A percentile compares a stretch with the other conserved stretches of the same genome.
These are phyloP conservation scores for Poeciliopsis infans DNA, from an alignment of 2,797 vertebrate genomes.

Conservation along the genomic window DNA sequence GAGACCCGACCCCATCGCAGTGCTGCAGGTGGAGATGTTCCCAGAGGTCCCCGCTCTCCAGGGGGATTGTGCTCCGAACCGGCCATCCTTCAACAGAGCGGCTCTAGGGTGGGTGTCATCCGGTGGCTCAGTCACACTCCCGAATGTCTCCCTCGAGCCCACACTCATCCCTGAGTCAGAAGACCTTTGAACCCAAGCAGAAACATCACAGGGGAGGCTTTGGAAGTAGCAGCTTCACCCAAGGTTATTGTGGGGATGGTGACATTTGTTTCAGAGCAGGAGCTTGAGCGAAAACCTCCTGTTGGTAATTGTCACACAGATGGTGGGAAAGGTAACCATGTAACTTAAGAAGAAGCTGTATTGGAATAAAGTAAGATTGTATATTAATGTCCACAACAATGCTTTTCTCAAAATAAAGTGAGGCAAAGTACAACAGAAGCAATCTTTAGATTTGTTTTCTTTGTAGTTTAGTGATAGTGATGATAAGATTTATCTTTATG, in stretches of 20 bases:
- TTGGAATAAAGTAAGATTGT: constrained; percentile 47
- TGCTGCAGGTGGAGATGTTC: constrained; percentile 81
- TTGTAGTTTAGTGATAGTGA: background rate
- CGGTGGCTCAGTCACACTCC: constrained; percentile 76
- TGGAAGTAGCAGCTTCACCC: constrained; percentile 37
- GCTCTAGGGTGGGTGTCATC: constrained; percentile 89
- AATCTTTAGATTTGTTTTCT: background rate
- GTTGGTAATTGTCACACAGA: constrained; percentile 26
- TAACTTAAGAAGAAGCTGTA: constrained; percentile 12
- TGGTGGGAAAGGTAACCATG: constrained; percentile 24
- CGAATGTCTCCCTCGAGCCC: constrained; percentile 75
- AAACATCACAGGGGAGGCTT: constrained; percentile 51
- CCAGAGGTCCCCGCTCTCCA: constrained; percentile 80
- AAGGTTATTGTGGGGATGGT: constrained; percentile 27
- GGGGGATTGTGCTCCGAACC: constrained; percentile 73
- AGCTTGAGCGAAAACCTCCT: constrained; percentile 18
- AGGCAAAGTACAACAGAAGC: constrained; percentile 21
- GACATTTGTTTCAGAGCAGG: constrained; percentile 25
- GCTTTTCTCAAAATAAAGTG: constrained; percentile 64
- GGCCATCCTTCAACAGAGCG: constrained; percentile 93
- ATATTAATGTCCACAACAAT: constrained; percentile 61
- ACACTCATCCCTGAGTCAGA: constrained; percentile 89
- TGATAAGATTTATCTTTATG: background rate
- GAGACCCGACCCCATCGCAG: constrained; percentile 81
- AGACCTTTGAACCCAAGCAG: constrained; percentile 86